A percentile compares a stretch with the other conserved stretches of the same genome.
phyloP scores from a whole-genome alignment of 2,888 invertebrate species.

The Chymomyza amoena region DNA sequence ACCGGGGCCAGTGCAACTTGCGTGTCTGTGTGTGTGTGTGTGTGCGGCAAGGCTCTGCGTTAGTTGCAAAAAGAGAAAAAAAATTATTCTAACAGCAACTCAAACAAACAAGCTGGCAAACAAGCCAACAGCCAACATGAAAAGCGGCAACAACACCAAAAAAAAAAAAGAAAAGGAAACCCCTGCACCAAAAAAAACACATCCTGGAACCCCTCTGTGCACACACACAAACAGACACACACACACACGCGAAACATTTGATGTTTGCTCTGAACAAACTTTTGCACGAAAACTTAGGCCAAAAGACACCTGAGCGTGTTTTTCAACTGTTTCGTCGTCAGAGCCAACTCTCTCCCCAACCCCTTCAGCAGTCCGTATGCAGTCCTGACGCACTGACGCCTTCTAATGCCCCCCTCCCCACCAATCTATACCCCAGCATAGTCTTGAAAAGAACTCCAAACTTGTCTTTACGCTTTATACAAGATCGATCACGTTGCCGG shows the following conservation, averaged over 20 bases:
- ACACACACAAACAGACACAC: slow-evolving; percentile 7
- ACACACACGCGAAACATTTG: slow-evolving; percentile 10
- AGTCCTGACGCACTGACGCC: no score
- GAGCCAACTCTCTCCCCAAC: background rate
- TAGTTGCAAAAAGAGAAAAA: slow-evolving; percentile 46
- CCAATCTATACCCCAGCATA: no score
- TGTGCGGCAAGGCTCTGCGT: slow-evolving; percentile 62
- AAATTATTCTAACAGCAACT: slow-evolving; percentile 74
- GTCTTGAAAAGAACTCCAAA: background rate
- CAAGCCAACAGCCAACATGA: slow-evolving; percentile 60
- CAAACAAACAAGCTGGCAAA: slow-evolving; percentile 68
- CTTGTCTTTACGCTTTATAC: slow-evolving; percentile 21
- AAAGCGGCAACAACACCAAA: background rate
- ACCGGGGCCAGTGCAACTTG: background rate
- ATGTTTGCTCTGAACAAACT: slow-evolving; percentile 34
- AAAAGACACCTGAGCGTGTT: slow-evolving; percentile 64
- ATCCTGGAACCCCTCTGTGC: slow-evolving; percentile 31
- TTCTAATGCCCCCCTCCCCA: no score
- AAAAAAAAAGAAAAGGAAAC: background rate
- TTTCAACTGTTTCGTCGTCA: slow-evolving; percentile 20
- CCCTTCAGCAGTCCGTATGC: background rate
- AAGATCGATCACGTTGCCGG: slow-evolving; percentile 63
- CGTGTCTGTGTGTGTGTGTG: slow-evolving; percentile 36
- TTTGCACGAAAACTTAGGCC: slow-evolving; percentile 65
- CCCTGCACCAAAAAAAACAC: background rate